Conservation (phyloP, 2,888 invertebrate genomes). For the Drosophila nigricruria region DNA sequence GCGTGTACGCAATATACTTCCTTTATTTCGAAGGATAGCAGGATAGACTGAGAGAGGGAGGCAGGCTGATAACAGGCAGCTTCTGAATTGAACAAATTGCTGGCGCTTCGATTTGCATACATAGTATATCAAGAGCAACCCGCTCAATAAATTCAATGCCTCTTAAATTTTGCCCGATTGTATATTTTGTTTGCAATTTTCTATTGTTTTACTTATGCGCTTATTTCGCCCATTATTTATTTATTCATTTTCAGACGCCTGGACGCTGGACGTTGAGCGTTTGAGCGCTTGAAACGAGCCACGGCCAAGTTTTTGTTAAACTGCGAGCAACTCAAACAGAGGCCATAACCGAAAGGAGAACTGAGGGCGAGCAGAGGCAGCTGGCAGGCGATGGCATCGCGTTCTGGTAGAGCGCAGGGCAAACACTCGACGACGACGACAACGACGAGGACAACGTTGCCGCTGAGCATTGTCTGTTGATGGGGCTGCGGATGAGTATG, state of each 20-base stretch:
- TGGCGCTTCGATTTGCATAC: constrained; percentile 16
- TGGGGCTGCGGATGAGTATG: constrained; percentile 30
- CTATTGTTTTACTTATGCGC: neutral
- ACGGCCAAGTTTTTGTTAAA: constrained; percentile 42
- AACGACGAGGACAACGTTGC: constrained; percentile 1
- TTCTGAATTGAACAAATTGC: constrained; percentile 24
- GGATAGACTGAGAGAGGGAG: rapidly evolving
- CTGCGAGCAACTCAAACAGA: constrained; percentile 46
- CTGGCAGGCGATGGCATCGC: constrained; percentile 41
- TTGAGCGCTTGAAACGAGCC: constrained; percentile 30
- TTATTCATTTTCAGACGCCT: constrained; percentile 62
- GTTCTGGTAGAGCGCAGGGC: constrained; percentile 29
- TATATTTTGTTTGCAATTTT: constrained; percentile 6
- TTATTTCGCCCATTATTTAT: constrained; percentile 64
- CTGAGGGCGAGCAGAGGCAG: neutral
- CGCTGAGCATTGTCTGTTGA: constrained; percentile 39
- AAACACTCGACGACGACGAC: constrained; percentile 49
- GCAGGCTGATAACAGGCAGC: neutral
- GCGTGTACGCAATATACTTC: constrained; percentile 60
- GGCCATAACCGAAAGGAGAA: constrained; percentile 5
- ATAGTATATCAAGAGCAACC: neutral
- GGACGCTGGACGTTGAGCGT: constrained; percentile 37
- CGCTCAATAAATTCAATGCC: neutral
- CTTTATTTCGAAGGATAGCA: constrained; percentile 29
- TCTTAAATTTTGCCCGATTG: constrained; percentile 9